Evolutionary conservation across 2,113 vertebrate genomes (phyloP).

Genomic region (Pygoscelis antarcticus): DNA sequence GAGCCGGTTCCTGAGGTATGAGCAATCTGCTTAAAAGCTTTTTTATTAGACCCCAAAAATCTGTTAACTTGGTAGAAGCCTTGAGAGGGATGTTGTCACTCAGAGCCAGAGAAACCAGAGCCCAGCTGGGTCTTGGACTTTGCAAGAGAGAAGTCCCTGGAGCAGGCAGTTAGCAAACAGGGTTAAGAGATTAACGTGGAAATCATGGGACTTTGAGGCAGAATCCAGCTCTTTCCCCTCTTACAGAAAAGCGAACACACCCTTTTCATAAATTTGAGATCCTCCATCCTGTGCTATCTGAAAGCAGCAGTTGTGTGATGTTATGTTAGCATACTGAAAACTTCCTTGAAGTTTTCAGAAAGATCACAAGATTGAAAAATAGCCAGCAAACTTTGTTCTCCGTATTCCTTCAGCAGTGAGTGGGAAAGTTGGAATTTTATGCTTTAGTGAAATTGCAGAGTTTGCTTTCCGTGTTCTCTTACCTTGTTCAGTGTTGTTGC

Average conservation of each 20-base stretch:
- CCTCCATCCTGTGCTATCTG: not conserved
- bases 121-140: not conserved
- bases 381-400: not conserved
- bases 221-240: not conserved
- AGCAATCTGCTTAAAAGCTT: not conserved
- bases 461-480: not conserved
- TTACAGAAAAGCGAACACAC: not conserved
- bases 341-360: not conserved
- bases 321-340: not conserved
- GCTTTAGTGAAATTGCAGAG: not conserved
- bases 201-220: not conserved
- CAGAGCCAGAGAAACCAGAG: not conserved
- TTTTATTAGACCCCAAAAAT: not conserved
- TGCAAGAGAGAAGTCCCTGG: not conserved
- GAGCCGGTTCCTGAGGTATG: not conserved
- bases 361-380: not conserved
- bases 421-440: not conserved
- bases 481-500: not conserved
- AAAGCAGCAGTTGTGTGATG: not conserved
- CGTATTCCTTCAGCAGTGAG: not conserved
- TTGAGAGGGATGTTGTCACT: not conserved
- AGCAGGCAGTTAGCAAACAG: not conserved
- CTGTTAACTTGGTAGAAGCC: not conserved
- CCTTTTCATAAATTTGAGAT: not conserved
- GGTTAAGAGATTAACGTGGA: not conserved